Conservation (phyloP, 2,797 vertebrate species). For the Sebastes nivosus region DNA sequence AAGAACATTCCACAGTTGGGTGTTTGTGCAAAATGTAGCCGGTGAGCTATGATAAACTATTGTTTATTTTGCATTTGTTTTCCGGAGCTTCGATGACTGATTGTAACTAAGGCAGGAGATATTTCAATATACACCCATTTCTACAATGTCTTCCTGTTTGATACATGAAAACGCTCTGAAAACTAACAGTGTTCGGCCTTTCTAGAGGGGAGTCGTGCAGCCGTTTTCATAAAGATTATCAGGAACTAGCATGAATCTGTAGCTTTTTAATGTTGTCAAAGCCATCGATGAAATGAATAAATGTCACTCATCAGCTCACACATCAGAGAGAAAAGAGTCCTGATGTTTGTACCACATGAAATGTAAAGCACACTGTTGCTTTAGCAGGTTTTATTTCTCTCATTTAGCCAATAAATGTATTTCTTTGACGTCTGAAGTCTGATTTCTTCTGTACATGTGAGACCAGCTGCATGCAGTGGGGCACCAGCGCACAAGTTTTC, state of each 20-base stretch:
- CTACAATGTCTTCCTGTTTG: slow-evolving; percentile 51
- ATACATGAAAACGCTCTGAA: slow-evolving; percentile 19
- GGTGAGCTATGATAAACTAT: background rate
- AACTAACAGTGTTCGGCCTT: background rate
- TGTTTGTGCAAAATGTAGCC: slow-evolving; percentile 29
- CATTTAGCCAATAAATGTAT: slow-evolving; percentile 72
- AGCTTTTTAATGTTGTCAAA: slow-evolving; percentile 24
- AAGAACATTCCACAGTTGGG: slow-evolving; percentile 65
- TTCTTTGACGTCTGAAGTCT: slow-evolving; percentile 17
- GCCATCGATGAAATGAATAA: background rate
- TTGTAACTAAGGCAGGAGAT: slow-evolving; percentile 53
- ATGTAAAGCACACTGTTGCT: slow-evolving; percentile 24
- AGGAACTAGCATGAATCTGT: slow-evolving; percentile 40
- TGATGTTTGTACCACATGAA: slow-evolving; percentile 6
- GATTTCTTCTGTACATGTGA: background rate
- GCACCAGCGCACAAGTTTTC: too few species aligned
- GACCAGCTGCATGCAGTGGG: background rate
- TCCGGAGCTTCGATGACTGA: slow-evolving; percentile 30
- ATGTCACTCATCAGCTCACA: background rate
- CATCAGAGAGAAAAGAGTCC: background rate
- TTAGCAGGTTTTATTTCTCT: slow-evolving; percentile 12
- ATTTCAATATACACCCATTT: slow-evolving; percentile 26
- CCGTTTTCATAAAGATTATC: slow-evolving; percentile 21
- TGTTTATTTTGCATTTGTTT: slow-evolving; percentile 3
- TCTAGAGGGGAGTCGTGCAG: slow-evolving; percentile 1